Evolutionary conservation across 2,888 invertebrate genomes (phyloP), one percentile per base, ranked within the genome.

Genomic region (Leptarthrus brevirostris): DNA sequence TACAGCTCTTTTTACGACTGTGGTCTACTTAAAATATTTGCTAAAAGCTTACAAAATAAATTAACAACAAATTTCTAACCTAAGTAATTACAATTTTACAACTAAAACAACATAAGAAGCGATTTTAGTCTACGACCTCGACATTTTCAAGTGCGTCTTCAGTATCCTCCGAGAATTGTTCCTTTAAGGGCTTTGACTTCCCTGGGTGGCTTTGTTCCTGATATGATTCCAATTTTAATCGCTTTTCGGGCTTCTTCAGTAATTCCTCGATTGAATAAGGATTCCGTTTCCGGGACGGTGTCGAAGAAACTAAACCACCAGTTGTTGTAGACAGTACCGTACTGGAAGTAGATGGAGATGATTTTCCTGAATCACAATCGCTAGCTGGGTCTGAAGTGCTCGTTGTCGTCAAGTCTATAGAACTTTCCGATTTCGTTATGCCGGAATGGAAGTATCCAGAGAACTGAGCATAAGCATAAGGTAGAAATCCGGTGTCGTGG

Each of bases 181-280:
- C 76, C 10, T 74, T 75, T 2, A 71, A 54, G 4, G 53, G 52
- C 34, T 72, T 74, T 1, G 34, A 2, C 16, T 54, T 72, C 3
- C 47, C 73, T 5, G 34, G 1, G 6, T 34, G 14, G 16, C 44
- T 56, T 12, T 26, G 24, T 12, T 22, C 26, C 8, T n/a, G 18
- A 22, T 14, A 3, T 5, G 14, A 34, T 30, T 58, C 56, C 6
- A 10, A 10, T 34, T 58, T 56, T 4, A 20, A 18, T 4, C 83
- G 80, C 80, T 90, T 91, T 77, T 90, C 91, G 0, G 93, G 93
- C 79, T 93, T 93, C 81, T 94, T 95, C 26, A 95, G 81, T 6
- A 95, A 83, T 80, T 95, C 95, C 79, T 94, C 95, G 81, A 95
- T 95, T 1, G 94, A 94, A 81, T 95, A 95, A 0, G 94, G 94